Percentiles rank a stretch among this genome's conserved stretches.
Conservation (phyloP, 2,888 invertebrate genomes). For the Dusona sp. region DNA sequence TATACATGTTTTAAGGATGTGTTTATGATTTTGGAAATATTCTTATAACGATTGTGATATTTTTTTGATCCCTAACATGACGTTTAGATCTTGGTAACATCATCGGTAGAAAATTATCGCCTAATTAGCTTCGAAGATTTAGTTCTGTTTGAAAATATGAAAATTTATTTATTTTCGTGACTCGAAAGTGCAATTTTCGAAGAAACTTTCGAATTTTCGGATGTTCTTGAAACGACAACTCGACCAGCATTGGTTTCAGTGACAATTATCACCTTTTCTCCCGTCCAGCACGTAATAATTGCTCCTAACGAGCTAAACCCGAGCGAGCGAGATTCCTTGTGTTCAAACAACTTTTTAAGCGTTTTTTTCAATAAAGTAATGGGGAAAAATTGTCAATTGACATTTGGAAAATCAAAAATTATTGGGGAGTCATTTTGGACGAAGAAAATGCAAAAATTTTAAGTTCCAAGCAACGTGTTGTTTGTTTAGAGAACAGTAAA, state of each 20-base stretch:
- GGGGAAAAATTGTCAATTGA: not conserved
- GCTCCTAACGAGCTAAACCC: constrained; percentile 68
- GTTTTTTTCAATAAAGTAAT: not conserved
- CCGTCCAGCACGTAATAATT: constrained; percentile 67
- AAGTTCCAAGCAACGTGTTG: too few species aligned
- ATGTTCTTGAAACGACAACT: constrained; percentile 22
- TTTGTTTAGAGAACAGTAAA: not conserved
- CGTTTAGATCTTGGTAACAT: not conserved
- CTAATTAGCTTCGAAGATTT: too few species aligned
- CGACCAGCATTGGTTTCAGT: constrained; percentile 49
- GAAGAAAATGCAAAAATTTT: not conserved
- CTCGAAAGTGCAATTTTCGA: constrained; percentile 19
- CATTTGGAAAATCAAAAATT: not conserved
- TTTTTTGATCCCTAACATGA: too few species aligned
- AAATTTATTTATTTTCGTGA: not conserved
- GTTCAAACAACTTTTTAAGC: not conserved
- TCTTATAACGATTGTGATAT: too few species aligned
- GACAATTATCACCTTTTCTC: constrained; percentile 72
- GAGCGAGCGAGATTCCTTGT: not conserved
- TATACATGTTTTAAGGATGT: too few species aligned
- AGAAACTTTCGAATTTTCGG: constrained; percentile 35
- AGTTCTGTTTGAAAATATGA: not conserved
- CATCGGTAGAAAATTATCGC: not conserved
- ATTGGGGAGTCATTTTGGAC: not conserved
- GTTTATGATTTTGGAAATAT: too few species aligned